Base-by-base conservation (phyloP, 2,888 invertebrate species). In the Patella depressa region DNA sequence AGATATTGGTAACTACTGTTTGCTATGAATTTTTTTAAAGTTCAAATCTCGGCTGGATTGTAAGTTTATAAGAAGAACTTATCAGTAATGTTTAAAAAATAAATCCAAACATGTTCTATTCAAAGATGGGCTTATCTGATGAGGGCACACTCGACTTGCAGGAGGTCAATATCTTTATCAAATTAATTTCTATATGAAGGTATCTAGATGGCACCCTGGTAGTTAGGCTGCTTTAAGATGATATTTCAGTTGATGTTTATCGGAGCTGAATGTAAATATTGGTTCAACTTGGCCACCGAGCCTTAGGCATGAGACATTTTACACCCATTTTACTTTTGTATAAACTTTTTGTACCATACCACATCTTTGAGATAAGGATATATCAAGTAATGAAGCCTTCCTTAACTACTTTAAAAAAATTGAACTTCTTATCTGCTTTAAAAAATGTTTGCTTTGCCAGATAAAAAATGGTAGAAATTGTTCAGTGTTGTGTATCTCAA, bases 241-340 rank as follows among this genome's bases (percentile, higher is more conserved):
- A 65, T 65, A 65, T 65, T 65, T 65, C 65, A 65, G 65, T 24
- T 24, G 65, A 65, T 65, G 65, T 65, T 45, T 65, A 65, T 65
- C 65, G 3, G 9, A 12, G 19, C 24, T 65, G 2, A 65, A 65
- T 65, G 24, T 65, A 65, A 65, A 65, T 65, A 65, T 65, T 65
- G 65, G 65, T 65, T 24, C 65, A 65, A 65, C 12, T 24, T 65
- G 65, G 65, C 65, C 65, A 65, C 65, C 65, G 12, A 24, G 65
- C 65, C 24, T 24, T 3, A 19, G 24, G 65, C 65, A 65, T 24
- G 15, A 24, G 65, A 65, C 65, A 65, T 65, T 65, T 24, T 65
- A 65, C 65, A 24, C 65, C 24, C 45, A 45, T 45, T 45, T 45
- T 45, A 45, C 45, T 45, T 45, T 45, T 45, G 45, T 45, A 45